These are phyloP conservation scores for Hirundichthys speculiger DNA, from an alignment of 2,113 vertebrate species.

Conservation along the genomic window DNA sequence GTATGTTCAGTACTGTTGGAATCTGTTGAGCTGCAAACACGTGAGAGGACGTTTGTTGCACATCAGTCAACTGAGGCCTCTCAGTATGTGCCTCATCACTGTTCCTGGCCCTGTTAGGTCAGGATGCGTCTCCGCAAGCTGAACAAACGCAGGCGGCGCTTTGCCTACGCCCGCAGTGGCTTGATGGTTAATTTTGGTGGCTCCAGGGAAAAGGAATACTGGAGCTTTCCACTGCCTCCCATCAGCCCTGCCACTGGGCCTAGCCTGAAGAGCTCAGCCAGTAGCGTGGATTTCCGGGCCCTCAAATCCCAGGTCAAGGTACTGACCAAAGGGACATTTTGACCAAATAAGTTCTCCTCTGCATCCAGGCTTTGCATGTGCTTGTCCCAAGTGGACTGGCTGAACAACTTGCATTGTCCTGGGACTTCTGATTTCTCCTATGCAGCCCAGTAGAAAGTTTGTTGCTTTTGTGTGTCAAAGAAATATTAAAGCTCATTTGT, in stretches of 20 bases:
- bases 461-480: conserved; percentile 9
- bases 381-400: conserved; percentile 11
- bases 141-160: conserved; percentile 72
- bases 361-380: conserved; percentile 65
- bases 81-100: conserved; percentile 49
- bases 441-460: conserved; percentile 26
- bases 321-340: conserved; percentile 44
- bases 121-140: conserved; percentile 52
- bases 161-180: conserved; percentile 78
- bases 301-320: conserved; percentile 68
- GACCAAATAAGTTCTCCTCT: conserved; percentile 22
- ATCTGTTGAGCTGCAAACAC: conserved; percentile 5
- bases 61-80: conserved; percentile 6
- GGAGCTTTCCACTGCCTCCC: conserved; percentile 82
- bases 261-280: conserved; percentile 49
- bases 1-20: conserved; percentile 3
- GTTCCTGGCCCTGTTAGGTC: conserved; percentile 71
- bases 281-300: conserved; percentile 44
- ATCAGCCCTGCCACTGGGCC: conserved; percentile 68
- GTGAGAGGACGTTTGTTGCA: conserved; percentile 6
- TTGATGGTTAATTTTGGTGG: conserved; percentile 65
- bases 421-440: conserved; percentile 29
- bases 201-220: conserved; percentile 76
- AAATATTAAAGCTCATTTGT: conserved; percentile 19
- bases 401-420: conserved; percentile 28